Conservation (phyloP, 2,888 invertebrate species). For the Amphipyra tragopoginis region DNA sequence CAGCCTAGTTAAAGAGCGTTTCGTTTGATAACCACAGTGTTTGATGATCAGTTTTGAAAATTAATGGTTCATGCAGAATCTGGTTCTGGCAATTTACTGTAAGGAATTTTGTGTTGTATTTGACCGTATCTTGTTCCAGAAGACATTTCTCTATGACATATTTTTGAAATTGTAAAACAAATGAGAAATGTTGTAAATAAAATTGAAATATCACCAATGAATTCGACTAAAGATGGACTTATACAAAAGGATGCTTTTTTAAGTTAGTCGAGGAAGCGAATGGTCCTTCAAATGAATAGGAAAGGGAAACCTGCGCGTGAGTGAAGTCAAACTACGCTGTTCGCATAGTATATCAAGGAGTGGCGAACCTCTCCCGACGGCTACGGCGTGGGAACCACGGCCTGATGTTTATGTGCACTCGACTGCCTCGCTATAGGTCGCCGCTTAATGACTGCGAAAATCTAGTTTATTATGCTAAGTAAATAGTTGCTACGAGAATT, state of each 20-base stretch:
- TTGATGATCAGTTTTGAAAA: neutral
- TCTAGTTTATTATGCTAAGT: constrained; percentile 1
- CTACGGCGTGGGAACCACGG: constrained; percentile 49
- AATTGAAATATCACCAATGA: too few species aligned
- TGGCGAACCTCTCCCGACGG: constrained; percentile 29
- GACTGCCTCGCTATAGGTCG: constrained; percentile 19
- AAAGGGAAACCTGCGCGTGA: constrained; percentile 17
- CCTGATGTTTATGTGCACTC: constrained; percentile 23
- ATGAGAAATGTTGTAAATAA: too few species aligned
- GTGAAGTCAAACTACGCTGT: constrained; percentile 20
- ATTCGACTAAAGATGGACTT: too few species aligned
- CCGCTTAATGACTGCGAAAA: constrained; percentile 19
- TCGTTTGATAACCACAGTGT: neutral
- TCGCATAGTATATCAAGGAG: constrained; percentile 44
- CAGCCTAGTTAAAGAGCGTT: neutral
- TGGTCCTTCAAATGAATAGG: neutral
- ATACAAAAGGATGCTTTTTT: too few species aligned
- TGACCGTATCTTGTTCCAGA: too few species aligned
- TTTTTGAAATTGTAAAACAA: too few species aligned
- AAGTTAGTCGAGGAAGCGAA: neutral
- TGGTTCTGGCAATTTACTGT: too few species aligned
- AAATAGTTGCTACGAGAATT: too few species aligned
- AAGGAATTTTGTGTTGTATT: too few species aligned
- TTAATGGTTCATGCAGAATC: neutral
- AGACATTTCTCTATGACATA: too few species aligned